Percentiles rank a stretch among this genome's conserved stretches.
phyloP scores from a whole-genome alignment of 2,113 vertebrate species.

The Drymodes brunneopygia region DNA sequence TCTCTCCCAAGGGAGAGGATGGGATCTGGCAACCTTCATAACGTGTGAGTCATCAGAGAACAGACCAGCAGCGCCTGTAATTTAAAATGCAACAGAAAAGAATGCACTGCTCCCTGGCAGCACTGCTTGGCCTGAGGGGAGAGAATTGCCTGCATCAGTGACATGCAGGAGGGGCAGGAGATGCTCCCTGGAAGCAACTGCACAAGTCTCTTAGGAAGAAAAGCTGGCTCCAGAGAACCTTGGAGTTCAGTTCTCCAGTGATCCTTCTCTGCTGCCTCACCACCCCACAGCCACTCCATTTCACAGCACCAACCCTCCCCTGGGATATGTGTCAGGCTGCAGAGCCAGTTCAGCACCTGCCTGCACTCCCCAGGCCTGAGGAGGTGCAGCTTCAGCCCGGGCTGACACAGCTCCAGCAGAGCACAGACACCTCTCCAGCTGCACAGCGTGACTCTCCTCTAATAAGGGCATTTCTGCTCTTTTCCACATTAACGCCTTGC shows the following conservation, averaged over 20 bases:
- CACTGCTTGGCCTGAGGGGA: neutral
- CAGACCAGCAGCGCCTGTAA: neutral
- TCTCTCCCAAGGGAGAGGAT: neutral
- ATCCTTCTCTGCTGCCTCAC: neutral
- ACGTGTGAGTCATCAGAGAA: neutral
- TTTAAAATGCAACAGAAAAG: neutral
- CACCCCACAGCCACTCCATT: neutral
- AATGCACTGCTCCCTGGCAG: neutral
- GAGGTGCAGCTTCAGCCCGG: neutral
- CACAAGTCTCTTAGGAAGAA: neutral
- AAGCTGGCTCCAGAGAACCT: neutral
- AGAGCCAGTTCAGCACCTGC: neutral
- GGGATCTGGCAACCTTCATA: neutral
- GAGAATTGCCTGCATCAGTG: neutral
- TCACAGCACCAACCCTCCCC: neutral
- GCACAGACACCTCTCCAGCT: neutral
- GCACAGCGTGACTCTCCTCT: neutral
- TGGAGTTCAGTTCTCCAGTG: neutral
- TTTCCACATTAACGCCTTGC: neutral
- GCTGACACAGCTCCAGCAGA: neutral
- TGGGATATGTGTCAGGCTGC: fast-evolving
- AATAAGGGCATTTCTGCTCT: neutral
- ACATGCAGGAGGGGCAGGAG: neutral
- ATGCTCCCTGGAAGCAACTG: neutral
- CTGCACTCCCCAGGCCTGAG: neutral